Conservation (phyloP, 2,113 vertebrate species). For the Oceanodroma tethys region DNA sequence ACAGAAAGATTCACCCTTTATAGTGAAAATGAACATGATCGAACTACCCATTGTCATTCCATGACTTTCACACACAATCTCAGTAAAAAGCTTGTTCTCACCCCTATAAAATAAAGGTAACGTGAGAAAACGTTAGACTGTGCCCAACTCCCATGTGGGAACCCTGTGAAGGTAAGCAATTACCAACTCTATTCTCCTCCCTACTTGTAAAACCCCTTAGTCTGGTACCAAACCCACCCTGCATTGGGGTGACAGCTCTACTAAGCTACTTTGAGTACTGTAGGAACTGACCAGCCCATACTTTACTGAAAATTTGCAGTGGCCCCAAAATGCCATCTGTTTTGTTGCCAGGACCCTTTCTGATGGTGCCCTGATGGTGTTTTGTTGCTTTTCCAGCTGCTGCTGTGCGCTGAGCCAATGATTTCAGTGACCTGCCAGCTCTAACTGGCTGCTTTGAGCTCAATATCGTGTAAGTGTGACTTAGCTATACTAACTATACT, state of each 20-base stretch:
- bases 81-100: background rate
- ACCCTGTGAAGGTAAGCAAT: background rate
- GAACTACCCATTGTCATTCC: background rate
- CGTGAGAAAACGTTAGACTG: background rate
- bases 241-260: accelerated
- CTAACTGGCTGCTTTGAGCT: background rate
- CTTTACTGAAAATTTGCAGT: background rate
- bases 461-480: accelerated
- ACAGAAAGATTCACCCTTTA: background rate
- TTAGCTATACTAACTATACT: background rate
- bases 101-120: background rate
- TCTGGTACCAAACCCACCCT: background rate
- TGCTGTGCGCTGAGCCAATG: background rate
- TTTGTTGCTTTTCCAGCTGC: background rate
- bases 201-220: background rate
- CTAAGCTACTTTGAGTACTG: background rate
- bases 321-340: background rate
- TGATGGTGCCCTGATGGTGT: background rate
- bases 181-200: background rate
- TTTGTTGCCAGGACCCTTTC: background rate
- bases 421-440: background rate
- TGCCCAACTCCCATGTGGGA: background rate
- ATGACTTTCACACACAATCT: background rate
- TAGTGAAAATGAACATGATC: background rate
- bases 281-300: background rate